Evolutionary conservation across 2,888 invertebrate genomes (phyloP).

Genomic region (Cordilura impudica): DNA sequence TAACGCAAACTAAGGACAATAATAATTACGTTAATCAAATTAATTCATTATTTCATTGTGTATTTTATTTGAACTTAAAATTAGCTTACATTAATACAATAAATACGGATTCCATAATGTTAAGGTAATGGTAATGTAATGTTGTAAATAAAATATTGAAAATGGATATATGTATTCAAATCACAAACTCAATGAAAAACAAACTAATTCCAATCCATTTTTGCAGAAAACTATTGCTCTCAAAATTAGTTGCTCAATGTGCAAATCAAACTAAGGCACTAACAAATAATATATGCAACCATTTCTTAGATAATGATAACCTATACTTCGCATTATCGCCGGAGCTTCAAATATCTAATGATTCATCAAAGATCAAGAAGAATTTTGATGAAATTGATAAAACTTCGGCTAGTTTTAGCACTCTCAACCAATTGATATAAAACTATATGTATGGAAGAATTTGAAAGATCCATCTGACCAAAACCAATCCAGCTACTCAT

Average conservation of each 20-base stretch:
- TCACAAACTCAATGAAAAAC: not conserved
- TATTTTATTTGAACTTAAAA: constrained; percentile 22
- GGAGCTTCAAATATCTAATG: constrained; percentile 35
- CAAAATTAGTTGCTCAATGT: constrained; percentile 52
- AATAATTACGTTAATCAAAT: constrained; percentile 35
- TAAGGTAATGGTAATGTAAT: constrained; percentile 40
- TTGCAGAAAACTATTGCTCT: constrained; percentile 47
- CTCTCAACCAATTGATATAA: constrained; percentile 63
- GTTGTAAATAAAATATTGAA: not conserved
- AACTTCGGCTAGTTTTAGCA: constrained; percentile 63
- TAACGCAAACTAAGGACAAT: constrained; percentile 38
- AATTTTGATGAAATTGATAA: constrained; percentile 65
- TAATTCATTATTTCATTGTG: constrained; percentile 25
- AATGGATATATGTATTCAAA: not conserved
- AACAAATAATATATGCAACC: constrained; percentile 35
- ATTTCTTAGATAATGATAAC: constrained; percentile 35
- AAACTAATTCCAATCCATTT: not conserved
- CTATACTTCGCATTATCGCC: constrained; percentile 47
- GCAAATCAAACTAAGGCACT: constrained; percentile 46
- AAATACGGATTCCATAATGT: constrained; percentile 45
- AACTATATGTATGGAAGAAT: not conserved
- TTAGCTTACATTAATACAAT: constrained; percentile 52
- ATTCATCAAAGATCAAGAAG: constrained; percentile 54
- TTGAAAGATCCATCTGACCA: not conserved
- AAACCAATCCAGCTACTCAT: not conserved